Evolutionary conservation across 2,113 vertebrate genomes (phyloP), one percentile per base, ranked within the genome.

Genomic region (Microtus ochrogaster): DNA sequence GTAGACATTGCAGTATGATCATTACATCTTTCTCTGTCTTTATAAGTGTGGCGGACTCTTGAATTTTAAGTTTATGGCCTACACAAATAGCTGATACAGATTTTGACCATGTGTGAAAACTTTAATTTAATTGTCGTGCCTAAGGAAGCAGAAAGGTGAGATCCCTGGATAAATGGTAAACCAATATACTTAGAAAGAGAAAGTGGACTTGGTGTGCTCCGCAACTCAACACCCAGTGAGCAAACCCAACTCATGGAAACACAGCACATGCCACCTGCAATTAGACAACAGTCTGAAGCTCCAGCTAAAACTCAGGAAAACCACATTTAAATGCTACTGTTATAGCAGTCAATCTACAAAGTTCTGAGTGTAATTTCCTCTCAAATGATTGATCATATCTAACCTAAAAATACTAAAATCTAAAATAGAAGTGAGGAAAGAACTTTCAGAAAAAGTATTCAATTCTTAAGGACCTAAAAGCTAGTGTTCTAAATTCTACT

Each of bases 131-230:
- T 97, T 89, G 86, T 26, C 44, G 8, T 84, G 58, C 90, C 81
- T 82, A 55, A 81, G 61, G 55, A 89, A 94, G 84, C 10, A 93
- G 90, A 96, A 76, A 2, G 7, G 5, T 73, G 89, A 97, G 97
- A 87, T 85, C 79, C 21, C 49, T 91, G 33, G 0, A 8, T 58
- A 55, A 92, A 96, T 73, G 7, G 73, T 36, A 96, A 6, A 7
- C 30, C 94, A 96, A 92, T 93, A 90, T 97, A 97, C 92, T 81
- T 96, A n/a, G 39, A 90, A 97, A 85, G 66, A 79, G 26, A 92
- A 94, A 95, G 79, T 13, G 92, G 68, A 55, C 73, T 76, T 89
- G 10, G 41, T 78, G 61, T 39, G 58, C 30, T 89, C 63, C 72
- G 11, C 4, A 94, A 91, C 47, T 44, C 41, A 89, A 4, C 83